Evolutionary conservation across 2,113 vertebrate species (phyloP).

Genomic region (Montifringilla adamsi): DNA sequence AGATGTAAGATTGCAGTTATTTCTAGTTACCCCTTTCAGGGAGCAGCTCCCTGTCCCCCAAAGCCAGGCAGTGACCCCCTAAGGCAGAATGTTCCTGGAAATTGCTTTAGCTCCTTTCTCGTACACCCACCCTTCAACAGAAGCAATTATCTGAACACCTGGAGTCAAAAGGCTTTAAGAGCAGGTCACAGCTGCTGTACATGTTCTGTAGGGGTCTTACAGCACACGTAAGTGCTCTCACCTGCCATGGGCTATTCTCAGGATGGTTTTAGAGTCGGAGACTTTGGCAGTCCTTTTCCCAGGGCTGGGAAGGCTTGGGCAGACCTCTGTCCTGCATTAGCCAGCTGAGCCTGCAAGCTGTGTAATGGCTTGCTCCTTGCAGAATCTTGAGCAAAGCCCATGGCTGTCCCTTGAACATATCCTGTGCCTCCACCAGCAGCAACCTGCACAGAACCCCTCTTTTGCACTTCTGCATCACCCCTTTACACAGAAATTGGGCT

Average conservation of each 20-base stretch:
- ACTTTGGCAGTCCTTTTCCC: not conserved
- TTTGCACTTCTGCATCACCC: not conserved
- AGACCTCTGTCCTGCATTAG: not conserved
- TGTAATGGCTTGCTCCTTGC: not conserved
- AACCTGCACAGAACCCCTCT: not conserved
- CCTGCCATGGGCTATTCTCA: not conserved
- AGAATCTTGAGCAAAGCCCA: not conserved
- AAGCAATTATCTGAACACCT: not conserved
- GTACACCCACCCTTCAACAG: not conserved
- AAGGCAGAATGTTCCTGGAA: not conserved
- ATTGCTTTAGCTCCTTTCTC: not conserved
- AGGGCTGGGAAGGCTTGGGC: not conserved
- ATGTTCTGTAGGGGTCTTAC: not conserved
- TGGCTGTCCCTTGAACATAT: not conserved
- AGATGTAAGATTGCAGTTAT: not conserved
- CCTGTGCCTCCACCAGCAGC: not conserved
- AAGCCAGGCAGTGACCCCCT: not conserved
- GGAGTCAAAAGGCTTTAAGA: not conserved
- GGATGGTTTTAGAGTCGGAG: not conserved
- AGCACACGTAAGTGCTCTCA: not conserved
- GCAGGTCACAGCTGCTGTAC: not conserved
- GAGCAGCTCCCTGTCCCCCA: not conserved
- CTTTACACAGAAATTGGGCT: not conserved
- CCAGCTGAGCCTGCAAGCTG: not conserved
- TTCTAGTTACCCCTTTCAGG: not conserved